phyloP scores from a whole-genome alignment of 2,888 invertebrate species.

The Drosophila ustulata region DNA sequence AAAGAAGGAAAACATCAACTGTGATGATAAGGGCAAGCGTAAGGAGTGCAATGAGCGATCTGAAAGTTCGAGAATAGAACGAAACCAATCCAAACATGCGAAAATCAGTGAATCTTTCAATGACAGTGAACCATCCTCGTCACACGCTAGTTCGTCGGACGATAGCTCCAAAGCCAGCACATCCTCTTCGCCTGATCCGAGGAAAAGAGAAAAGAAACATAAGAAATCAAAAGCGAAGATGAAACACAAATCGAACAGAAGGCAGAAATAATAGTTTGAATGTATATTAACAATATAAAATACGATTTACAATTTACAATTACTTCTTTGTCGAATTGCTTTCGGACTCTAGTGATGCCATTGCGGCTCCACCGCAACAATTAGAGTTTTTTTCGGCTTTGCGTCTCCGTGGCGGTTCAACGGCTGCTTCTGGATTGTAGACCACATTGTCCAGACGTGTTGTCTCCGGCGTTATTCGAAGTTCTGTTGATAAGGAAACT shows the following conservation, averaged over 20 bases:
- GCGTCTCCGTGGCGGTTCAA: slow-evolving; percentile 79
- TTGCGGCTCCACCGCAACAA: slow-evolving; percentile 67
- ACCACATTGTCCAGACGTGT: slow-evolving; percentile 87
- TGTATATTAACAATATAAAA: slow-evolving; percentile 17
- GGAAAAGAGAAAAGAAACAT: slow-evolving; percentile 60
- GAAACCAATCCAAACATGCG: slow-evolving; percentile 52
- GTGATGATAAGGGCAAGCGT: neutral
- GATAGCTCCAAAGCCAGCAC: slow-evolving; percentile 37
- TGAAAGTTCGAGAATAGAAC: slow-evolving; percentile 15
- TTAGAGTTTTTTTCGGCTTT: slow-evolving; percentile 39
- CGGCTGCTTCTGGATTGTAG: slow-evolving; percentile 86
- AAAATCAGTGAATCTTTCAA: slow-evolving; percentile 46
- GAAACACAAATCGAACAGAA: slow-evolving; percentile 63
- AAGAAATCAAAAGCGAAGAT: slow-evolving; percentile 61
- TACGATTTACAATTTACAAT: slow-evolving; percentile 38
- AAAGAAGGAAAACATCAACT: slow-evolving; percentile 2
- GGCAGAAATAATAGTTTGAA: slow-evolving; percentile 55
- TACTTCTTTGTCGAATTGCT: slow-evolving; percentile 57
- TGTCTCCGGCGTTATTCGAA: slow-evolving; percentile 80
- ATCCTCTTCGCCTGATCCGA: slow-evolving; percentile 67
- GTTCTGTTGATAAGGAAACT: slow-evolving; percentile 54
- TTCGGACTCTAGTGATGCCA: slow-evolving; percentile 65
- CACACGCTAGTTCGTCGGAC: slow-evolving; percentile 46
- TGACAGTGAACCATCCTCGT: slow-evolving; percentile 48
- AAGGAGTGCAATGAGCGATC: slow-evolving; percentile 6